Evolutionary conservation across 2,113 vertebrate genomes (phyloP).

Genomic region (Gymnobelideus leadbeateri): DNA sequence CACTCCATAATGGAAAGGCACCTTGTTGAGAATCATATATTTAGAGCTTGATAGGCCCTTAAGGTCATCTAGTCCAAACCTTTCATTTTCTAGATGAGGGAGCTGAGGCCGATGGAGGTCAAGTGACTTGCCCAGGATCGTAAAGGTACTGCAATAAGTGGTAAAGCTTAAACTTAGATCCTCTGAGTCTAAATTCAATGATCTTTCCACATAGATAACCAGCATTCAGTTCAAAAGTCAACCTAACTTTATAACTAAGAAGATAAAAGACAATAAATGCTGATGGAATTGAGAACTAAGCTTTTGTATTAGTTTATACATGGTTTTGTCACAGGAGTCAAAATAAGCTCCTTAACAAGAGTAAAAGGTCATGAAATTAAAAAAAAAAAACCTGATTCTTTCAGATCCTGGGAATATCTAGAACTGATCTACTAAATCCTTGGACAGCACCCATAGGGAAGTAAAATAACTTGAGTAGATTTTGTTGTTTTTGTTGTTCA

Average conservation of each 20-base stretch:
- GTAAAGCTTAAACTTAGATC: not conserved
- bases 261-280: not conserved
- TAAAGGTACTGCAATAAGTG: not conserved
- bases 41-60: not conserved
- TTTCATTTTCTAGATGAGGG: not conserved
- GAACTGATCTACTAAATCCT: not conserved
- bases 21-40: constrained; percentile 21
- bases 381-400: not conserved
- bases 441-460: not conserved
- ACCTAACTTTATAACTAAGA: constrained; percentile 16
- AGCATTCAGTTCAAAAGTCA: constrained; percentile 20
- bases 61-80: not conserved
- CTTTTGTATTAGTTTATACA: not conserved
- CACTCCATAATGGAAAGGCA: constrained; percentile 30
- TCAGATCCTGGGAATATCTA: not conserved
- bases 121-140: not conserved
- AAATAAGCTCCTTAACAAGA: constrained; percentile 12
- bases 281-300: not conserved
- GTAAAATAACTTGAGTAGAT: not conserved
- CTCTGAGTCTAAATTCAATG: not conserved
- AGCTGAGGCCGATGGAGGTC: not conserved
- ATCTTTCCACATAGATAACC: not conserved
- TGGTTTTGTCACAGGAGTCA: not conserved
- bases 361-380: not conserved
- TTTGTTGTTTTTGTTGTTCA: not conserved